Evolutionary conservation across 1,140 invertebrate genomes (phyloP).

Genomic region (Holcopasites calliopsidis): DNA sequence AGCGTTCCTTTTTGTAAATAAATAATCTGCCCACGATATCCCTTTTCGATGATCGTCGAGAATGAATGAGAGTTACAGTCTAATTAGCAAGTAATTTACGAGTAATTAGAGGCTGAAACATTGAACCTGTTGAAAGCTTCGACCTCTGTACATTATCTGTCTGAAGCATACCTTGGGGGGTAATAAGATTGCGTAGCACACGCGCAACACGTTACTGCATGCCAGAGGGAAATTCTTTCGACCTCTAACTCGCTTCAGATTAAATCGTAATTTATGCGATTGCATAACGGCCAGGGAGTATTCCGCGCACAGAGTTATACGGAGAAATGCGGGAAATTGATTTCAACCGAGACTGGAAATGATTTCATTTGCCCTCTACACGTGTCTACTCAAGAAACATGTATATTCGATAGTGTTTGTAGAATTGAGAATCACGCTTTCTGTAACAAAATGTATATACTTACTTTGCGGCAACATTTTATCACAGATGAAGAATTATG

Average conservation of each 20-base stretch:
- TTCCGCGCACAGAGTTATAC: not conserved
- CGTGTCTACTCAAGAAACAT: too few species aligned
- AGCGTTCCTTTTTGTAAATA: not conserved
- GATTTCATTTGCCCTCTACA: too few species aligned
- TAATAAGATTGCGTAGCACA: not conserved
- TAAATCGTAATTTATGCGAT: constrained; percentile 26
- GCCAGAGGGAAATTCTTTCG: not conserved
- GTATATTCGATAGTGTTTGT: too few species aligned
- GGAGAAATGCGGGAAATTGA: not conserved
- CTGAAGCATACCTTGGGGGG: not conserved
- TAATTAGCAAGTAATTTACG: constrained; percentile 14
- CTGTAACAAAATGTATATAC: too few species aligned
- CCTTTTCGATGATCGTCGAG: too few species aligned
- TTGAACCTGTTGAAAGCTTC: constrained; percentile 24
- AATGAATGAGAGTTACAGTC: constrained; percentile 10
- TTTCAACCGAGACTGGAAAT: not conserved
- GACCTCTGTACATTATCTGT: not conserved
- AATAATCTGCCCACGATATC: too few species aligned
- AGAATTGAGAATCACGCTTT: too few species aligned
- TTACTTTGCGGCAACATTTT: too few species aligned
- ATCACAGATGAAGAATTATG: too few species aligned
- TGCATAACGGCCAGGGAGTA: not conserved
- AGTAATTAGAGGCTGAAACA: constrained; percentile 23
- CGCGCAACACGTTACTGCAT: constrained; percentile 8
- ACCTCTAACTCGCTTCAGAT: constrained; percentile 13